A percentile compares a stretch with the other conserved stretches of the same genome.
Conservation (phyloP, 2,797 vertebrate genomes). For the Ctenosaura bakeri region DNA sequence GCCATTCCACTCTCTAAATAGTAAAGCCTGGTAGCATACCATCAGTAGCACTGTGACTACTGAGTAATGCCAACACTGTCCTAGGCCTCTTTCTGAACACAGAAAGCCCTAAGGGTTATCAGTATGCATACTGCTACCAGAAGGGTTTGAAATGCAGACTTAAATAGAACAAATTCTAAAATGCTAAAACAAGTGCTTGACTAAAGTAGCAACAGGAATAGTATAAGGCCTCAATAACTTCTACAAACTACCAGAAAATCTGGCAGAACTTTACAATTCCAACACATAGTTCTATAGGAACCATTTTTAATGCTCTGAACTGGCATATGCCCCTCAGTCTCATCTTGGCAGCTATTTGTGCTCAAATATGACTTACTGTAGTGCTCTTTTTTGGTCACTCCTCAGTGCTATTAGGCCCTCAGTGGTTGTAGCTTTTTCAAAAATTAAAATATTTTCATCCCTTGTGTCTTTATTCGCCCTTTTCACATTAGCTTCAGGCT, state of each 20-base stretch:
- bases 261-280: slow-evolving; percentile 45
- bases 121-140: slow-evolving; percentile 17
- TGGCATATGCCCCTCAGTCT: neutral
- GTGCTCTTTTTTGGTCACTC: neutral
- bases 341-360: neutral
- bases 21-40: slow-evolving; percentile 40
- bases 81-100: slow-evolving; percentile 7
- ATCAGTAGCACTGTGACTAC: slow-evolving; percentile 13
- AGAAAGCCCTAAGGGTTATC: slow-evolving; percentile 20
- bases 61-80: slow-evolving; percentile 33
- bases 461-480: neutral
- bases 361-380: neutral
- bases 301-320: neutral
- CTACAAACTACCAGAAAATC: slow-evolving; percentile 32
- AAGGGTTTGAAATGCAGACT: slow-evolving; percentile 59
- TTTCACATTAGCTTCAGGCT: neutral
- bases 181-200: slow-evolving; percentile 50
- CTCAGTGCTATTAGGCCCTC: neutral
- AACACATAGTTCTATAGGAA: slow-evolving; percentile 51
- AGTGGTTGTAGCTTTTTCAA: too few species aligned
- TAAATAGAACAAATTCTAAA: slow-evolving; percentile 44
- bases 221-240: slow-evolving; percentile 53
- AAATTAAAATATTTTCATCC: neutral
- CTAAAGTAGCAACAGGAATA: slow-evolving; percentile 66
- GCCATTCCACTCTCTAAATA: slow-evolving; percentile 51